A percentile compares a stretch with the other conserved stretches of the same genome.
Conservation (phyloP, 2,113 vertebrate genomes). For the Chaenocephalus aceratus region DNA sequence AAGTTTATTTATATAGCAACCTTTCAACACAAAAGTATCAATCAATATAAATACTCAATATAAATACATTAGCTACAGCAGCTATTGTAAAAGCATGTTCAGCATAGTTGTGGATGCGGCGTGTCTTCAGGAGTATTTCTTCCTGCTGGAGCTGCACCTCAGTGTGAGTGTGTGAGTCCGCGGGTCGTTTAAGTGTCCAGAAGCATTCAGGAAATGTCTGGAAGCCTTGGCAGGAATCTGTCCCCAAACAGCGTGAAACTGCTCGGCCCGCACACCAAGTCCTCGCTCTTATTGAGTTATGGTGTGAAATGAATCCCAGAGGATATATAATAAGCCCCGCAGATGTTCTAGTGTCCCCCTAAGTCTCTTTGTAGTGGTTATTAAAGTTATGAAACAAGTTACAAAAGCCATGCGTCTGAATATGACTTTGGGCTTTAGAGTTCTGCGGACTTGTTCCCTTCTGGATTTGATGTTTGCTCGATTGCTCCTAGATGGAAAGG, state of each 20-base stretch:
- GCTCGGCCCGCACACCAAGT: conserved; percentile 39
- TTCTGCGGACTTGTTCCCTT: conserved; percentile 35
- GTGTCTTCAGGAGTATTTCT: conserved; percentile 12
- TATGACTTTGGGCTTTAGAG: conserved; percentile 66
- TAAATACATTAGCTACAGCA: no score
- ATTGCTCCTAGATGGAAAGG: conserved; percentile 21
- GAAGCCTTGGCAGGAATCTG: conserved; percentile 62
- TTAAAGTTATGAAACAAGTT: conserved; percentile 71
- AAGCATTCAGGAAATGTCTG: conserved; percentile 71
- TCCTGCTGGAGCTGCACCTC: conserved; percentile 1
- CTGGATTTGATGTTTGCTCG: conserved; percentile 32
- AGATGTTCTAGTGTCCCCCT: conserved; percentile 58
- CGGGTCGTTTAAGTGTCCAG: conserved; percentile 24
- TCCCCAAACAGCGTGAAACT: conserved; percentile 65
- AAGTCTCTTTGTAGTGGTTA: conserved; percentile 71
- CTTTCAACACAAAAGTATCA: no score
- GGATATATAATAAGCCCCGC: conserved; percentile 67
- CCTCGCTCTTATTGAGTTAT: conserved; percentile 73
- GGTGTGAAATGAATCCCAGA: conserved; percentile 72
- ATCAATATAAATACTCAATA: no score
- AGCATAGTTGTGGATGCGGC: background rate
- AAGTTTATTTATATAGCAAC: no score
- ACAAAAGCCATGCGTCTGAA: conserved; percentile 52
- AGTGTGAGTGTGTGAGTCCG: conserved; percentile 3
- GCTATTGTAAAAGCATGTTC: conserved; percentile 14